Percentiles rank a stretch among this genome's conserved stretches.
These are phyloP conservation scores for Bathybates hornii DNA, from an alignment of 2,113 vertebrate species.

Conservation along the genomic window DNA sequence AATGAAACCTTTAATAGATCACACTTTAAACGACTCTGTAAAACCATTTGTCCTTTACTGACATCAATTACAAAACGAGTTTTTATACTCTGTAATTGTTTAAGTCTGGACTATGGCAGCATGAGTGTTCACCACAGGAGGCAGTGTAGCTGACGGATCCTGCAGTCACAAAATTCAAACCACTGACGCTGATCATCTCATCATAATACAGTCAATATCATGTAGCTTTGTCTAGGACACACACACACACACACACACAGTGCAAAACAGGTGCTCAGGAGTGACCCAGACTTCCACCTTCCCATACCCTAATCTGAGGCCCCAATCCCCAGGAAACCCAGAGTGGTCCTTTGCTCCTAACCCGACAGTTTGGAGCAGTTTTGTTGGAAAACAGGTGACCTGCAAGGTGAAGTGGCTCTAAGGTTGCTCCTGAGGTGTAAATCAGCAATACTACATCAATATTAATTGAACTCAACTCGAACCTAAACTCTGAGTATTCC, in stretches of 20 bases:
- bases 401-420: neutral
- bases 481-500: neutral
- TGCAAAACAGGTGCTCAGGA: neutral
- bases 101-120: neutral
- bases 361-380: neutral
- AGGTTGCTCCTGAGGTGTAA: neutral
- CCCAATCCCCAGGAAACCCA: neutral
- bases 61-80: neutral
- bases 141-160: neutral
- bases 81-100: neutral
- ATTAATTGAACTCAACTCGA: neutral
- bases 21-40: neutral
- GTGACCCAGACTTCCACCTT: neutral
- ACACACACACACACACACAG: neutral
- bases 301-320: neutral
- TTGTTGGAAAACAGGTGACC: neutral
- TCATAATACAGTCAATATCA: neutral
- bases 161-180: neutral
- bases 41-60: neutral
- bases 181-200: neutral
- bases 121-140: neutral
- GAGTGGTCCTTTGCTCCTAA: neutral
- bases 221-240: neutral
- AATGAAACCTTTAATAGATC: neutral
- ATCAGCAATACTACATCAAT: neutral